Evolutionary conservation across 2,888 invertebrate genomes (phyloP).

Genomic region (Slavum lentiscoides): DNA sequence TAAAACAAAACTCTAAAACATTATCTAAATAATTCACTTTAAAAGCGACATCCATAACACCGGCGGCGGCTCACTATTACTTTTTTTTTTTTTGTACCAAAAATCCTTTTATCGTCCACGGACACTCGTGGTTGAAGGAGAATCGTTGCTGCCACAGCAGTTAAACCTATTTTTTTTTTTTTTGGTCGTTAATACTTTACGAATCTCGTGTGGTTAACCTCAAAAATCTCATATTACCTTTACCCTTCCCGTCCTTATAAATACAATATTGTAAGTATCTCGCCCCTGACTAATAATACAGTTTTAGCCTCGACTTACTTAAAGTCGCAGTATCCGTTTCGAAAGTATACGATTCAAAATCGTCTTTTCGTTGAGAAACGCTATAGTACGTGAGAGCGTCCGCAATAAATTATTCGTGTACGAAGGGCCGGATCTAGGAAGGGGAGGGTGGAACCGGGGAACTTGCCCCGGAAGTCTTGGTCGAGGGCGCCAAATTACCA

Average conservation of each 20-base stretch:
- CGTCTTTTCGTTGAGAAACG: neutral
- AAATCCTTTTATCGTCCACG: neutral
- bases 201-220: neutral
- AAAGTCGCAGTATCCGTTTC: neutral
- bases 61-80: too few relatives aligned
- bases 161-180: conserved; percentile 19
- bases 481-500: too few relatives aligned
- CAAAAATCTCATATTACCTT: neutral
- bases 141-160: neutral
- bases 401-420: neutral
- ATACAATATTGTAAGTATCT: conserved; percentile 18
- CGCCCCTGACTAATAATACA: neutral
- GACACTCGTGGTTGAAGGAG: too few relatives aligned
- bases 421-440: too few relatives aligned
- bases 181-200: conserved; percentile 22
- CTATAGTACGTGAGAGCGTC: neutral
- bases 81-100: neutral
- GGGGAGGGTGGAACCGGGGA: too few relatives aligned
- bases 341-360: neutral
- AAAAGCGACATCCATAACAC: too few relatives aligned
- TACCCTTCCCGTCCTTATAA: neutral
- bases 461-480: too few relatives aligned
- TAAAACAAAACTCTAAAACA: too few relatives aligned
- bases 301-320: neutral
- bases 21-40: too few relatives aligned